Percentiles rank a stretch among this genome's conserved stretches.
These are phyloP conservation scores for Cheilosia vernalis DNA, from an alignment of 2,888 invertebrate species.

Conservation along the genomic window DNA sequence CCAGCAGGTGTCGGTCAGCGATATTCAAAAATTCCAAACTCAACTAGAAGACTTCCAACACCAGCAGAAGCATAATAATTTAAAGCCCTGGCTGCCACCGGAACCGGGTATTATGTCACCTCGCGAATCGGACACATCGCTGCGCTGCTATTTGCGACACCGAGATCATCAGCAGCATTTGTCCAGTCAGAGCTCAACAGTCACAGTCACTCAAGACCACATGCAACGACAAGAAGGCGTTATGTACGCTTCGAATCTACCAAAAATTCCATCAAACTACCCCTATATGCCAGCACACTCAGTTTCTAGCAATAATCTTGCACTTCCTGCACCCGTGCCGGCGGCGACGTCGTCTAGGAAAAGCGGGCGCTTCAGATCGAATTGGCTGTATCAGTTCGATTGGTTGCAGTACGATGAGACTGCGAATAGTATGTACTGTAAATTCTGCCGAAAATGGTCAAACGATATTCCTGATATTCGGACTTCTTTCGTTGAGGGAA, in stretches of 20 bases:
- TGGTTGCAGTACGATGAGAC: slow-evolving; percentile 89
- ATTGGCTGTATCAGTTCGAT: slow-evolving; percentile 88
- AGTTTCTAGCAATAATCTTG: slow-evolving; percentile 38
- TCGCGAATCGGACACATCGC: slow-evolving; percentile 49
- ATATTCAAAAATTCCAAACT: slow-evolving; percentile 61
- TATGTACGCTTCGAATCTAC: slow-evolving; percentile 75
- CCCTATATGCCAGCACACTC: slow-evolving; percentile 73
- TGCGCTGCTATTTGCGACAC: slow-evolving; percentile 57
- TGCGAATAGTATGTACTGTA: slow-evolving; percentile 89
- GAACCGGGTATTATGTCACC: slow-evolving; percentile 52
- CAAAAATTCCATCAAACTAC: slow-evolving; percentile 84
- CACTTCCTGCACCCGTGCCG: slow-evolving; percentile 83
- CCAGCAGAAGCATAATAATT: slow-evolving; percentile 60
- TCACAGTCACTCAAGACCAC: slow-evolving; percentile 48
- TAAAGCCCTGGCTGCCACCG: slow-evolving; percentile 74
- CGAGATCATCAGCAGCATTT: slow-evolving; percentile 54
- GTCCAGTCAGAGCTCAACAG: slow-evolving; percentile 48
- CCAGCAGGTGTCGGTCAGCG: slow-evolving; percentile 25
- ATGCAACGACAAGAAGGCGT: slow-evolving; percentile 70
- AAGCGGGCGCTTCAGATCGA: slow-evolving; percentile 87
- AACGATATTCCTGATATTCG: slow-evolving; percentile 88
- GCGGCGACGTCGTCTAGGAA: slow-evolving; percentile 84
- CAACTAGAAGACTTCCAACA: slow-evolving; percentile 62
- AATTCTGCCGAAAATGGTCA: slow-evolving; percentile 90
- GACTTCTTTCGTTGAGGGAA: slow-evolving; percentile 92